These are phyloP conservation scores for Lordiphosa andalusiaca DNA, from an alignment of 2,888 invertebrate genomes.

Conservation along the genomic window DNA sequence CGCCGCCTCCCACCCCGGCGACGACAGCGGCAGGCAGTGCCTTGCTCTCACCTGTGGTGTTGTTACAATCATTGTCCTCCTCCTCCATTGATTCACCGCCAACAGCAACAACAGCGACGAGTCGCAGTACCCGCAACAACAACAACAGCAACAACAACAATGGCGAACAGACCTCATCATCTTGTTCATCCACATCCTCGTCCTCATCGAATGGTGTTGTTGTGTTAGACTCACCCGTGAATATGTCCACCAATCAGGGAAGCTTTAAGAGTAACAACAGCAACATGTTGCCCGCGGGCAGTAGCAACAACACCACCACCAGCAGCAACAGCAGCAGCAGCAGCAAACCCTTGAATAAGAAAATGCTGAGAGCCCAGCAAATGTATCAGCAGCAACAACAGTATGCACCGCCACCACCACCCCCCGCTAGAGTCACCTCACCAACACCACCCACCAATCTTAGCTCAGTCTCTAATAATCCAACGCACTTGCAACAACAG, in stretches of 20 bases:
- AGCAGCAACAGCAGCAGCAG: slow-evolving; percentile 39
- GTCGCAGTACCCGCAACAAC: slow-evolving; percentile 49
- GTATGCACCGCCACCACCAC: slow-evolving; percentile 34
- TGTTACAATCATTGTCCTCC: slow-evolving; percentile 64
- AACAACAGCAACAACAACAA: slow-evolving; percentile 43
- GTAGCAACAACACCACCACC: slow-evolving; percentile 38
- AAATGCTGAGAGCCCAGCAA: slow-evolving; percentile 77
- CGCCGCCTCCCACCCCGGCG: slow-evolving; percentile 49
- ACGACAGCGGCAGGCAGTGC: slow-evolving; percentile 44
- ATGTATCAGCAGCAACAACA: slow-evolving; percentile 73
- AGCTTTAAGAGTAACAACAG: slow-evolving; percentile 24
- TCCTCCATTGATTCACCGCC: slow-evolving; percentile 55
- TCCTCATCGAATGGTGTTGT: slow-evolving; percentile 40
- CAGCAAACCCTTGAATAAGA: slow-evolving; percentile 77
- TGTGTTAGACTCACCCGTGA: slow-evolving; percentile 60
- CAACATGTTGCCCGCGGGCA: slow-evolving; percentile 37
- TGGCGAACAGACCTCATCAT: slow-evolving; percentile 37
- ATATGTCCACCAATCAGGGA: slow-evolving; percentile 41
- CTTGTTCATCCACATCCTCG: slow-evolving; percentile 52
- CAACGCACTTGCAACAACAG: slow-evolving; percentile 1
- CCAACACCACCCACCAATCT: slow-evolving; percentile 41
- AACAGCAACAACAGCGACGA: slow-evolving; percentile 32
- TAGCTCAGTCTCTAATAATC: slow-evolving; percentile 38
- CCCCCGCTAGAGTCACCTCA: slow-evolving; percentile 38
- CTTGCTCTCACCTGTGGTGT: slow-evolving; percentile 60